phyloP scores from a whole-genome alignment of 2,888 invertebrate genomes.

The Drosophila emarginata region DNA sequence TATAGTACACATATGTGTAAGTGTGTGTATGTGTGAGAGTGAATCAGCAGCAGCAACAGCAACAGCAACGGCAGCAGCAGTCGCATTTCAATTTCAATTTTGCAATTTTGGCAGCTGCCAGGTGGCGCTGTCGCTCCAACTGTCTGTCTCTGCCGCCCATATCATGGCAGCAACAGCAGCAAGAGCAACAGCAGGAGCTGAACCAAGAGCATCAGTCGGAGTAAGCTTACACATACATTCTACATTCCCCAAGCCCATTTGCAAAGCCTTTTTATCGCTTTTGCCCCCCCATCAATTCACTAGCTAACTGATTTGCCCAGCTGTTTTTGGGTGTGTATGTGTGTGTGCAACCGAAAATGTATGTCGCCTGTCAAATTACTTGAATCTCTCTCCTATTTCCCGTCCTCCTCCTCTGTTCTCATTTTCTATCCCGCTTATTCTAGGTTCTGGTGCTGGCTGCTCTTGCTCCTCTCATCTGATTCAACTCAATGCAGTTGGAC shows the following conservation, averaged over 20 bases:
- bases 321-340: slow-evolving; percentile 49
- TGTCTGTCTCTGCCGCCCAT: slow-evolving; percentile 59
- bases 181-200: not conserved
- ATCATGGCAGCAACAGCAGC: slow-evolving; percentile 56
- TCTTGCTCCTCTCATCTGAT: slow-evolving; percentile 27
- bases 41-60: slow-evolving; percentile 27
- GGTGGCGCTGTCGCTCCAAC: slow-evolving; percentile 78
- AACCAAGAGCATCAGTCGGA: not conserved
- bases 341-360: slow-evolving; percentile 67
- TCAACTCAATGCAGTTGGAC: slow-evolving; percentile 69
- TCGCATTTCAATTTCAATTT: slow-evolving; percentile 79
- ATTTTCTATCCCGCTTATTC: not conserved
- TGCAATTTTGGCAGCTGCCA: slow-evolving; percentile 80
- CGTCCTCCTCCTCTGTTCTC: not conserved
- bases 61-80: slow-evolving; percentile 61
- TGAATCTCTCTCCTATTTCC: slow-evolving; percentile 56
- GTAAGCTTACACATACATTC: slow-evolving; percentile 21
- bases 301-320: slow-evolving; percentile 74
- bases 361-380: slow-evolving; percentile 78
- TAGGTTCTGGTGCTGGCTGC: slow-evolving; percentile 2
- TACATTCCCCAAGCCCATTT: slow-evolving; percentile 29
- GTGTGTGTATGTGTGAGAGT: slow-evolving; percentile 15
- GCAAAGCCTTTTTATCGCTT: slow-evolving; percentile 74
- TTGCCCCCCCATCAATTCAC: slow-evolving; percentile 74
- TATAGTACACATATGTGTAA: slow-evolving; percentile 18